Evolutionary conservation across 2,888 invertebrate genomes (phyloP), one percentile per base, ranked within the genome.

Genomic region (Nephrotoma appendiculata): DNA sequence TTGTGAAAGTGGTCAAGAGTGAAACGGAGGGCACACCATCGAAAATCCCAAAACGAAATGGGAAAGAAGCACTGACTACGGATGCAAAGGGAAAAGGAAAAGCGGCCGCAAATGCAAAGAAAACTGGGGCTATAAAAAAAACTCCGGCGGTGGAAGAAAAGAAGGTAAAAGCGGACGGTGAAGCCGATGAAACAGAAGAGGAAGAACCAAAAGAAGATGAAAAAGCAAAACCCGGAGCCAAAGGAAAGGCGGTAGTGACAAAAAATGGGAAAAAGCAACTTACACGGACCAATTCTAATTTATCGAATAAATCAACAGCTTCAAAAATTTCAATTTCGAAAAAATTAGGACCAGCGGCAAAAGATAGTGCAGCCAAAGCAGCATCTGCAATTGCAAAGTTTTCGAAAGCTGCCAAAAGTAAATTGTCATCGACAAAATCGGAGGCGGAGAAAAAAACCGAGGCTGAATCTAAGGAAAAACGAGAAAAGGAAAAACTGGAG

Each of bases 1-100:
- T 92, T 6, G 87, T 92, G 2, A 89, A 89, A 19, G 89, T 92
- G 1, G 89, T 91, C 2, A 91, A 90, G 85, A 90, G 89, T 86
- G 86, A 71, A 5, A 88, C 88, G 0, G 89, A 89, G 11, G 90
- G 89, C 6, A 88, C 88, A 2, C 88, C 89, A 6, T 89, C 90
- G 0, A 89, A 89, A 31, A 89, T 89, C 15, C 91, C 90, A 0
- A 88, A 89, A 5, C 90, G 89, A 19, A 90, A 90, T 1, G 84
- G 42, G 5, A 57, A 57, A 7, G 57, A 57, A 5, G 6, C 57
- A 31, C 7, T 11, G 6, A 6, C 19, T 71, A 71, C 9, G 9
- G 52, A 52, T 52, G 52, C 52, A 15, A 83, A 83, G 11, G 12
- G 11, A n/a, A 84, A 43, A 15, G 43, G 42, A 84, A 84, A 84